Percentiles rank a stretch among this genome's conserved stretches.
These are phyloP conservation scores for Entomobrya multifasciata DNA, from an alignment of 2,888 invertebrate species.

Conservation along the genomic window DNA sequence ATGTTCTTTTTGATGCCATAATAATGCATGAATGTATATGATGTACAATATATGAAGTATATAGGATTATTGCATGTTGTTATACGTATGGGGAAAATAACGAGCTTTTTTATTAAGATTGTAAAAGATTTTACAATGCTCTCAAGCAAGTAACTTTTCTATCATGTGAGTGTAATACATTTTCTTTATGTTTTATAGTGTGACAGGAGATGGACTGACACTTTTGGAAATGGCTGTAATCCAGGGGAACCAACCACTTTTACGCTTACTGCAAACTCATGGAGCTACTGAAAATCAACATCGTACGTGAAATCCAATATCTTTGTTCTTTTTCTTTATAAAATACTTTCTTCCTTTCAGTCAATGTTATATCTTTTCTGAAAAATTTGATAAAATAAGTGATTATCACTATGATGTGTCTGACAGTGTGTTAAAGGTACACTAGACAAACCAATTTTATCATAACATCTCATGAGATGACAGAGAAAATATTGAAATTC, in stretches of 20 bases:
- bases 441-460: no score
- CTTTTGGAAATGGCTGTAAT: slow-evolving; percentile 96
- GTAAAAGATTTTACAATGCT: not conserved
- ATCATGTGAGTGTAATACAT: not conserved
- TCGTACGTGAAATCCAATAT: slow-evolving; percentile 86
- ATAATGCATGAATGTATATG: no score
- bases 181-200: slow-evolving; percentile 61
- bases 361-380: not conserved
- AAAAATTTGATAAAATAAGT: not conserved
- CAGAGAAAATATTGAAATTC: no score
- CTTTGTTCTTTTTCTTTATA: not conserved
- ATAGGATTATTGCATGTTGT: not conserved
- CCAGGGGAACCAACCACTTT: slow-evolving; percentile 92
- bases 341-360: not conserved
- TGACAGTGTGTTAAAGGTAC: no score
- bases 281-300: slow-evolving; percentile 92
- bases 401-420: no score
- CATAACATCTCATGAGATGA: no score
- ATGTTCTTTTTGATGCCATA: slow-evolving; percentile 28
- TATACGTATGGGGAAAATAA: not conserved
- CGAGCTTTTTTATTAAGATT: slow-evolving; percentile 33
- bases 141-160: no score
- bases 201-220: slow-evolving; percentile 88
- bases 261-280: slow-evolving; percentile 93
- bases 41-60: no score